These are phyloP conservation scores for Nasua narica DNA, from an alignment of 2,797 vertebrate genomes.

Conservation along the genomic window DNA sequence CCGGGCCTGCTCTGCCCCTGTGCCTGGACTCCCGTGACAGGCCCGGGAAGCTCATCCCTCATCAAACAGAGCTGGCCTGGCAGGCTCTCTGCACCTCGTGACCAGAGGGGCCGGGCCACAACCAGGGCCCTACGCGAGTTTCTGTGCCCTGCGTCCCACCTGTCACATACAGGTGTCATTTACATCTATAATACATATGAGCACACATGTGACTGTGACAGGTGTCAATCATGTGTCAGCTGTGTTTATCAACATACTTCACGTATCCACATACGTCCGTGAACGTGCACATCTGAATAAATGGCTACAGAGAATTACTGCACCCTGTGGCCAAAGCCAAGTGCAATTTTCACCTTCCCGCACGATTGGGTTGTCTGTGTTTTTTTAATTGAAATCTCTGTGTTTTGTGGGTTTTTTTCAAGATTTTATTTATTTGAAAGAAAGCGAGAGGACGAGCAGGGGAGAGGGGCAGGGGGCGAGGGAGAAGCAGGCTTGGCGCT, in stretches of 20 bases:
- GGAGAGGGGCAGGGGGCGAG: not conserved
- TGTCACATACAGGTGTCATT: not conserved
- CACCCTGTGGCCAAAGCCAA: not conserved
- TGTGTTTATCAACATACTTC: not conserved
- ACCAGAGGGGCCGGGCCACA: not conserved
- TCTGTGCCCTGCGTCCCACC: not conserved
- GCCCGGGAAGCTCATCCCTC: not conserved
- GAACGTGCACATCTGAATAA: not conserved
- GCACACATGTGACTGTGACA: not conserved
- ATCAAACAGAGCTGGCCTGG: not conserved
- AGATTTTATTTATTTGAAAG: not conserved
- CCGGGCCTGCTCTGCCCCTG: not conserved
- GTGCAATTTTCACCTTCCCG: fast-evolving
- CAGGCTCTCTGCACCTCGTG: not conserved
- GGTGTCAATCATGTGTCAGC: not conserved
- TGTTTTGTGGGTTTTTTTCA: not conserved
- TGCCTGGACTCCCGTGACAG: fast-evolving
- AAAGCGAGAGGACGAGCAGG: not conserved
- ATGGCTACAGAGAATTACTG: fast-evolving
- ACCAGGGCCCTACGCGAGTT: not conserved
- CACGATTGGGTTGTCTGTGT: not conserved
- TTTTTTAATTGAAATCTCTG: not conserved
- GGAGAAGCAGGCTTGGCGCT: not conserved
- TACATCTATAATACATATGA: too few species aligned
- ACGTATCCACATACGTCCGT: not conserved